Base-by-base conservation (phyloP, 2,888 invertebrate genomes). In the Drosophila recens region DNA sequence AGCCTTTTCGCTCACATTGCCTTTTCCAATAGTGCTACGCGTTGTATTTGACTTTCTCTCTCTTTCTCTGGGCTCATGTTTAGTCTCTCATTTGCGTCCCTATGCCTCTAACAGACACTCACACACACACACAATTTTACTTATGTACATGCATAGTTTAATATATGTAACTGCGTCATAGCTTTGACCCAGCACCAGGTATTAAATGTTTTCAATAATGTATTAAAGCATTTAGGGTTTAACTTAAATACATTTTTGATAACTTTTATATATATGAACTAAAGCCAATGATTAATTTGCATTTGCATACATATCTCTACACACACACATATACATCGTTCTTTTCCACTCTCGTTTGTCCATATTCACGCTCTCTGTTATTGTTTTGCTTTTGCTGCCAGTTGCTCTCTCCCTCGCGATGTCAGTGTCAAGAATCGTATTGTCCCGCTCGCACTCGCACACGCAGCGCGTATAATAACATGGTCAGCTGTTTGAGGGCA, bases 351-450 rank as follows among this genome's bases (percentile, higher is more conserved):
- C 78, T 80, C 61, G 40, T 53, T 72, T 76, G 68, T 38, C 64
- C 67, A 58, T 66, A 59, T 69, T 49, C 43, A 42, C 62, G 79
- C 79, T 84, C 84, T 84, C 84, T 85, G 84, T 85, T 85, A 89
- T 85, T 85, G 84, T 85, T 85, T 85, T 85, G 89, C 82, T 85
- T 85, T 82, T 82, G 71, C 75, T 72, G 57, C 27, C 75, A 66
- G 67, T 80, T 80, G 61, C 56, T n/a, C 34, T 48, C 40, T 38
- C 49, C 65, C 53, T 45, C 54, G 40, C 51, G 15, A 30, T 40
- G 62, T 52, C 52, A 59, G 36, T 36, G 40, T 59, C 51, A 61
- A 72, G 75, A 69, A 58, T 64, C 70, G 68, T 63, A 67, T 80
- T 59, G 63, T 83, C 82, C 54, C 72, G 70, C 78, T 83, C 83